Evolutionary conservation across 1,140 invertebrate species (phyloP).

Genomic region (Adoxophyes honmai): DNA sequence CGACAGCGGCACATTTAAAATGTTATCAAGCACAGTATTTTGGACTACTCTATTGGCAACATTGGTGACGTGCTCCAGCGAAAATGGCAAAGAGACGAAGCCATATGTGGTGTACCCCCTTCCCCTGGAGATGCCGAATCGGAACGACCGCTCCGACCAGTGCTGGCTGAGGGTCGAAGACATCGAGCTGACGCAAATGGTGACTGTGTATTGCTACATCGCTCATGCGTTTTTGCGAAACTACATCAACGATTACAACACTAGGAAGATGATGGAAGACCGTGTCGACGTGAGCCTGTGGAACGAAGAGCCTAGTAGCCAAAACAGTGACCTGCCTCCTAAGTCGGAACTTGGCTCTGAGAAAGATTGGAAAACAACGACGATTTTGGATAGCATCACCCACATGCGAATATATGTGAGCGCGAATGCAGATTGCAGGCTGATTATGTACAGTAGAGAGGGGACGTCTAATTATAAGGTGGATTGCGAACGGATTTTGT

Average conservation of each 20-base stretch:
- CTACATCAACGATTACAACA: constrained; percentile 59
- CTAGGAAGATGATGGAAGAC: constrained; percentile 55
- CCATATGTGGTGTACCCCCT: constrained; percentile 47
- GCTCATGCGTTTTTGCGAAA: constrained; percentile 47
- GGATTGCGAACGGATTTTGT: constrained; percentile 54
- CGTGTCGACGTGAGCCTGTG: constrained; percentile 54
- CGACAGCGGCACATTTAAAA: constrained; percentile 58
- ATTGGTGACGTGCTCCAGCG: constrained; percentile 28
- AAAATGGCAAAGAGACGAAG: constrained; percentile 28
- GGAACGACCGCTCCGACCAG: constrained; percentile 62
- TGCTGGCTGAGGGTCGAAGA: constrained; percentile 67
- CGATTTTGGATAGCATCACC: constrained; percentile 54
- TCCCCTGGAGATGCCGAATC: constrained; percentile 56
- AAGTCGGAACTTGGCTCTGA: constrained; percentile 24
- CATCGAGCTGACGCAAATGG: constrained; percentile 48
- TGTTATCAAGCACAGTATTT: constrained; percentile 49
- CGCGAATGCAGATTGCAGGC: constrained; percentile 47
- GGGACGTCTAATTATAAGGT: constrained; percentile 58
- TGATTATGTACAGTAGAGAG: constrained; percentile 63
- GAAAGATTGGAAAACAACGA: constrained; percentile 54
- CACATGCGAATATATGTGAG: constrained; percentile 51
- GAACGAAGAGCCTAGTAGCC: constrained; percentile 40
- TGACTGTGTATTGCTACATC: constrained; percentile 48
- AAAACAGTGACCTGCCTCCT: constrained; percentile 20
- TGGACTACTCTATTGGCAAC: constrained; percentile 25